A percentile compares a stretch with the other conserved stretches of the same genome.
phyloP scores from a whole-genome alignment of 2,797 vertebrate species.

The Lepus townsendii region DNA sequence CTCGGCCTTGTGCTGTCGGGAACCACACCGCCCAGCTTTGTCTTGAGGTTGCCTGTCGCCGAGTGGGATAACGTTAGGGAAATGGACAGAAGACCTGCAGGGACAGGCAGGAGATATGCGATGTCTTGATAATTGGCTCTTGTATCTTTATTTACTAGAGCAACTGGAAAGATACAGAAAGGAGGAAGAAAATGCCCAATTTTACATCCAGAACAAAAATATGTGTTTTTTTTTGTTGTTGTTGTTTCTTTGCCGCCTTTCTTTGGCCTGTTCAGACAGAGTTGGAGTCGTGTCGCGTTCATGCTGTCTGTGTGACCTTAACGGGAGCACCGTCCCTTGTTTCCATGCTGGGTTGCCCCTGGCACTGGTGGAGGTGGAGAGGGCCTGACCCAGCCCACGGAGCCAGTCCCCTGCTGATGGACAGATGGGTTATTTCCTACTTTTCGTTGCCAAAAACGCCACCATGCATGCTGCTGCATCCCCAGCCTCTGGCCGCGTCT shows the following conservation, averaged over 20 bases:
- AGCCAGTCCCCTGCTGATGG: neutral
- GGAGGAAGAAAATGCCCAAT: neutral
- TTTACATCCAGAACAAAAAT: conserved; percentile 12
- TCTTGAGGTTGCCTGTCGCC: neutral
- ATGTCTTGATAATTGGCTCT: neutral
- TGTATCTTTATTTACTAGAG: neutral
- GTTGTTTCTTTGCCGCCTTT: neutral
- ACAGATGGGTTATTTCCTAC: neutral
- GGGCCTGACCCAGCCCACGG: no score
- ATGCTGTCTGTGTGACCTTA: neutral
- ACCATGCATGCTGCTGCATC: neutral
- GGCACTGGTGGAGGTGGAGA: neutral
- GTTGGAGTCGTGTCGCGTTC: neutral
- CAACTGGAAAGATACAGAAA: neutral
- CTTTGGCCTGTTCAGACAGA: neutral
- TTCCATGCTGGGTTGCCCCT: neutral
- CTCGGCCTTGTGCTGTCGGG: neutral
- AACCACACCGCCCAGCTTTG: neutral
- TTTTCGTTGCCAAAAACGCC: neutral
- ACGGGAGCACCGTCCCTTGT: neutral
- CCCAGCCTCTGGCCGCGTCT: neutral
- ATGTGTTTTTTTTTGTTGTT: neutral
- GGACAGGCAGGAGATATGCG: neutral
- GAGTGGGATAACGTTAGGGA: neutral
- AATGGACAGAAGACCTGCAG: neutral